Conservation (phyloP, 1,140 invertebrate species). For the Aphis craccivora region DNA sequence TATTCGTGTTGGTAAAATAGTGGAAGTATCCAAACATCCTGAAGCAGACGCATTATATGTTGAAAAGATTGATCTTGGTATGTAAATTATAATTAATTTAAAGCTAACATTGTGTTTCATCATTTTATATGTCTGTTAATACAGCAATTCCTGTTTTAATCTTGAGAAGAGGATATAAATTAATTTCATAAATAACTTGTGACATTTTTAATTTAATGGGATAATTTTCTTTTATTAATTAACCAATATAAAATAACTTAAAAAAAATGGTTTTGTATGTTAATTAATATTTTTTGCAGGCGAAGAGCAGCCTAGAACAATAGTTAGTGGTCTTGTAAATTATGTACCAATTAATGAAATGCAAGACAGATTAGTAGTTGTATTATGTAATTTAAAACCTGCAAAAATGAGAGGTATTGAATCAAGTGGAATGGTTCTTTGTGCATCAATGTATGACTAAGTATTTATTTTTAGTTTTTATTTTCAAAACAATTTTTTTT, state of each 20-base stretch:
- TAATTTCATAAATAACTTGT: neutral
- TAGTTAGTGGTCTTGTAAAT: slow-evolving; percentile 91
- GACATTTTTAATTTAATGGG: neutral
- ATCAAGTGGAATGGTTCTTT: slow-evolving; percentile 90
- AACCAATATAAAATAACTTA: neutral
- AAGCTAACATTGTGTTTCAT: neutral
- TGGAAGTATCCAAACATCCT: slow-evolving; percentile 89
- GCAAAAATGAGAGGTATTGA: slow-evolving; percentile 90
- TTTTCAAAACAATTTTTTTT: neutral
- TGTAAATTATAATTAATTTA: slow-evolving; percentile 16
- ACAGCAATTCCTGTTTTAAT: neutral
- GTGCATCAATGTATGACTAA: slow-evolving; percentile 77
- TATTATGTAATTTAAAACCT: slow-evolving; percentile 93
- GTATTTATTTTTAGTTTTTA: slow-evolving; percentile 5
- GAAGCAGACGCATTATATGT: slow-evolving; percentile 96
- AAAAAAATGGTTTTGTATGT: neutral
- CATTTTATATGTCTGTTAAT: neutral
- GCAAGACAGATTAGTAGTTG: slow-evolving; percentile 83
- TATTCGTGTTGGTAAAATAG: slow-evolving; percentile 90
- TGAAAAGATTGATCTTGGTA: slow-evolving; percentile 86
- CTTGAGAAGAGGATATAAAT: neutral
- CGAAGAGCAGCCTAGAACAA: slow-evolving; percentile 70
- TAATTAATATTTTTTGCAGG: slow-evolving; percentile 64
- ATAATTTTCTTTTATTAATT: neutral
- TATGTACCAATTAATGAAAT: slow-evolving; percentile 89